These are phyloP conservation scores for Muntiacus muntjak DNA, from an alignment of 2,113 vertebrate species.

Conservation along the genomic window DNA sequence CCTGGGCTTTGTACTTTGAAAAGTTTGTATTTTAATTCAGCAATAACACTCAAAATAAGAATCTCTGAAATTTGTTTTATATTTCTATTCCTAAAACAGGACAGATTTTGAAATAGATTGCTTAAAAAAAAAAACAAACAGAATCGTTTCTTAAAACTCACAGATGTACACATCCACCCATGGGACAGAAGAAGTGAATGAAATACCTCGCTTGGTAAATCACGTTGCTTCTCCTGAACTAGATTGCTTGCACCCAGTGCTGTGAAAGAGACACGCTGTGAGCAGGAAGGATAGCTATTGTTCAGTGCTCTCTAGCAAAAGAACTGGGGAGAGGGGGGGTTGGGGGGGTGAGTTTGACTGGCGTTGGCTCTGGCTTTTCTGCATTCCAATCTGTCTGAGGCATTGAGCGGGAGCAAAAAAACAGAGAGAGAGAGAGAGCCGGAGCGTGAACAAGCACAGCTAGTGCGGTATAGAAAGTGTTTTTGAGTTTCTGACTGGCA, in stretches of 20 bases:
- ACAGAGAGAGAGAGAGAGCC: neutral
- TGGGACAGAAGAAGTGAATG: constrained; percentile 57
- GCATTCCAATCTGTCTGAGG: constrained; percentile 81
- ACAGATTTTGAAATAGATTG: constrained; percentile 10
- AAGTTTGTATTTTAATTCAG: constrained; percentile 32
- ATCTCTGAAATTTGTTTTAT: constrained; percentile 3
- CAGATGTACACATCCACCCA: constrained; percentile 7
- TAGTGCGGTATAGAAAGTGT: neutral
- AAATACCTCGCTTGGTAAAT: neutral
- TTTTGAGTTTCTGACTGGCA: constrained; percentile 58
- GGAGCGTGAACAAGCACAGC: neutral
- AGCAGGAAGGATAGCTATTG: constrained; percentile 74
- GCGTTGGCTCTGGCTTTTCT: constrained; percentile 80
- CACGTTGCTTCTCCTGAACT: constrained; percentile 20
- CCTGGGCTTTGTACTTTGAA: constrained; percentile 15
- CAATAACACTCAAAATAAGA: constrained; percentile 3
- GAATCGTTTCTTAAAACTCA: neutral
- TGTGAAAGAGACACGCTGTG: constrained; percentile 9
- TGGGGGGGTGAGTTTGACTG: constrained; percentile 66
- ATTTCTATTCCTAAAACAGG: constrained; percentile 12
- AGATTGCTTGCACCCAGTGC: neutral
- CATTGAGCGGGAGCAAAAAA: constrained; percentile 40
- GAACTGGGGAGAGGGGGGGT: neutral
- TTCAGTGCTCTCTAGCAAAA: constrained; percentile 72
- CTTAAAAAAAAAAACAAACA: neutral